A percentile compares a stretch with the other conserved stretches of the same genome.
These are phyloP conservation scores for Alectura lathami DNA, from an alignment of 2,113 vertebrate species.

Conservation along the genomic window DNA sequence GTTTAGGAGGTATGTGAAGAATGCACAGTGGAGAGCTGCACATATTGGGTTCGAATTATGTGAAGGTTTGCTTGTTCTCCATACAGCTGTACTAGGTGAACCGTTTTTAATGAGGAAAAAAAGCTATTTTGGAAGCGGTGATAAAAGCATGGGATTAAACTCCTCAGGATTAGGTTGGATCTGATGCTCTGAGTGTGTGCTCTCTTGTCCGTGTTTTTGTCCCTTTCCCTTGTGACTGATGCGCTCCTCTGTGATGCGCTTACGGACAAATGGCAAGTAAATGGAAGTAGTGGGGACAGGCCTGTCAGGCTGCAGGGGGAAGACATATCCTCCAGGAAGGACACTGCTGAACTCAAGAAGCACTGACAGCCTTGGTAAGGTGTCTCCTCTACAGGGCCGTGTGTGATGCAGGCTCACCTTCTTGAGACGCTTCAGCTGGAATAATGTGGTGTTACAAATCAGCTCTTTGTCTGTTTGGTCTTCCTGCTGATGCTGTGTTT, in stretches of 20 bases:
- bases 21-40: conserved; percentile 51
- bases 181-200: not conserved
- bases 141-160: not conserved
- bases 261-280: too few relatives aligned
- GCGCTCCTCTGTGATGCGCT: too few relatives aligned
- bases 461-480: not conserved
- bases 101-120: not conserved
- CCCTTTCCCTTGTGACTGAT: not conserved
- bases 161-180: not conserved
- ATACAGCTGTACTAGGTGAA: not conserved
- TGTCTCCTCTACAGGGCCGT: not conserved
- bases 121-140: not conserved
- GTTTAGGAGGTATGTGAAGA: conserved; percentile 64
- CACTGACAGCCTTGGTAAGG: not conserved
- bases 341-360: not conserved
- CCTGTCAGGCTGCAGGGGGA: too few relatives aligned
- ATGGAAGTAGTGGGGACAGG: too few relatives aligned
- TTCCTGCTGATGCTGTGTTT: not conserved
- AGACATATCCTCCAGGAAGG: too few relatives aligned
- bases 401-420: not conserved
- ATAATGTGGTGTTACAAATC: not conserved
- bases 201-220: not conserved
- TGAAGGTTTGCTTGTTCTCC: not conserved
- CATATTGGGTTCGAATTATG: conserved; percentile 43
- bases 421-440: not conserved